Evolutionary conservation across 2,888 invertebrate species (phyloP).

Genomic region (Volucella bombylans): DNA sequence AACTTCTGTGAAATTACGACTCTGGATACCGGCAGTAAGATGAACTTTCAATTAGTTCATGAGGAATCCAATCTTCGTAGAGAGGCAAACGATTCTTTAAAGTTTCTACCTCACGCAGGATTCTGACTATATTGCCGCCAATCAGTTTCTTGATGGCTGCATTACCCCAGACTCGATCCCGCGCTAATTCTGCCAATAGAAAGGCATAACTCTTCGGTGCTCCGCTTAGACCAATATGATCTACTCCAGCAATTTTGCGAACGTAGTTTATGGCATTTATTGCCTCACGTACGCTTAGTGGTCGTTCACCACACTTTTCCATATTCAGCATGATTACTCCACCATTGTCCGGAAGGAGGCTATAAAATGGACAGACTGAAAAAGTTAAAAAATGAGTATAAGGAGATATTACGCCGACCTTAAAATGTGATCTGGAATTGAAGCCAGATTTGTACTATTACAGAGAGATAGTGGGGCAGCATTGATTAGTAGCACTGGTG

Average conservation of each 20-base stretch:
- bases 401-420: constrained; percentile 76
- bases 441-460: constrained; percentile 87
- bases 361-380: constrained; percentile 57
- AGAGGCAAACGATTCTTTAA: constrained; percentile 83
- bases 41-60: constrained; percentile 83
- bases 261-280: constrained; percentile 87
- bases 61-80: constrained; percentile 84
- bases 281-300: constrained; percentile 81
- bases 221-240: constrained; percentile 86
- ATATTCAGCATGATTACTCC: constrained; percentile 87
- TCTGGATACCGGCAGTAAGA: constrained; percentile 84
- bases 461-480: constrained; percentile 86
- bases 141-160: constrained; percentile 85
- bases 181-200: constrained; percentile 85
- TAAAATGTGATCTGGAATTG: constrained; percentile 92
- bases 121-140: constrained; percentile 85
- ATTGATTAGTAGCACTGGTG: constrained; percentile 87
- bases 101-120: constrained; percentile 83
- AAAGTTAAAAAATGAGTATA: neutral
- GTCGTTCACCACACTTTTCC: constrained; percentile 83
- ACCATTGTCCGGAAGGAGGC: constrained; percentile 83
- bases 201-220: constrained; percentile 84
- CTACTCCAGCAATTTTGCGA: constrained; percentile 85
- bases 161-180: constrained; percentile 85
- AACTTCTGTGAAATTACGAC: constrained; percentile 76